Evolutionary conservation across 2,113 vertebrate genomes (phyloP).

Genomic region (Aix galericulata): DNA sequence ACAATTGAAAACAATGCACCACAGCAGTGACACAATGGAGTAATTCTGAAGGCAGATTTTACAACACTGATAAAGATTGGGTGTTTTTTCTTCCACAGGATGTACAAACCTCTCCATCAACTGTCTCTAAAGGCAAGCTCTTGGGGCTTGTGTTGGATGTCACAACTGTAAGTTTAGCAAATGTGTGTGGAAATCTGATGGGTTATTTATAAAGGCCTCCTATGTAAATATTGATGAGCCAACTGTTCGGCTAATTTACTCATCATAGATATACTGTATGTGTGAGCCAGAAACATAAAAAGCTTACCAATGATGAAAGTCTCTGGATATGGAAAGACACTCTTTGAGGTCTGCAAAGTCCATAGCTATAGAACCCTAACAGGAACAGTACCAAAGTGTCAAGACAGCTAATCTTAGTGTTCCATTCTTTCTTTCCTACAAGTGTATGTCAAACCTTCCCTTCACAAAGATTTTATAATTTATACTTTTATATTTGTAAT

Average conservation of each 20-base stretch:
- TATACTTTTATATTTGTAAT: not conserved
- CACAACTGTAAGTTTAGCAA: slow-evolving; percentile 6
- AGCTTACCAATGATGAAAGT: not conserved
- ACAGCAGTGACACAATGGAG: not conserved
- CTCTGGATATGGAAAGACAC: not conserved
- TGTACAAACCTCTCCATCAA: not conserved
- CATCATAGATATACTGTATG: not conserved
- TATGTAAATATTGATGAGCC: slow-evolving; percentile 54
- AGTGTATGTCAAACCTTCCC: not conserved
- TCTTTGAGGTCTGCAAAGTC: not conserved
- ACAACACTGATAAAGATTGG: not conserved
- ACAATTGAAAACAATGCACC: not conserved
- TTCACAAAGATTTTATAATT: not conserved
- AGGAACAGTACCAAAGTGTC: not conserved
- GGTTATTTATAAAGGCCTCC: slow-evolving; percentile 55
- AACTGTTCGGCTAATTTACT: slow-evolving; percentile 11
- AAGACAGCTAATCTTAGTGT: not conserved
- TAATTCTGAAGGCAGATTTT: not conserved
- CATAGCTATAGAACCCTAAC: not conserved
- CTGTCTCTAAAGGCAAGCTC: not conserved
- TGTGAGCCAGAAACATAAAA: slow-evolving; percentile 15
- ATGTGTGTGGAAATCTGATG: not conserved
- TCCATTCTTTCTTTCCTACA: not conserved
- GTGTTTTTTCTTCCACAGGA: not conserved
- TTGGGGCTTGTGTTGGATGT: not conserved